phyloP scores from a whole-genome alignment of 2,113 vertebrate genomes.

The Pao palembangensis region DNA sequence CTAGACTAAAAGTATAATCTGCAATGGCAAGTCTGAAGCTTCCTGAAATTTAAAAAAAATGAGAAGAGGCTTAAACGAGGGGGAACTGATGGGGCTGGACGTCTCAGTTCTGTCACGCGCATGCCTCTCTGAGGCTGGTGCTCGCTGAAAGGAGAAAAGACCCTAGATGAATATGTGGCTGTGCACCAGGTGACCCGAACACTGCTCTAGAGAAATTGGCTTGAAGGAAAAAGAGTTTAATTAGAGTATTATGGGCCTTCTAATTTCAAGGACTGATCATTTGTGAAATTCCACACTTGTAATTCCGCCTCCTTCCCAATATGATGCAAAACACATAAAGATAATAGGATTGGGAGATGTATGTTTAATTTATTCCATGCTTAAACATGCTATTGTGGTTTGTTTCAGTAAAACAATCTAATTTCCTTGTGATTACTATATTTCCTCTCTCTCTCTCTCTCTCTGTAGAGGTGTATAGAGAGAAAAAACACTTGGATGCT shows the following conservation, averaged over 20 bases:
- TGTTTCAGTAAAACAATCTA: neutral
- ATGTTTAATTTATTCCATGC: conserved; percentile 18
- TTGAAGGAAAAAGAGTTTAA: conserved; percentile 58
- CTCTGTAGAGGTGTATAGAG: too few relatives aligned
- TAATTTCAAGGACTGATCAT: conserved; percentile 67
- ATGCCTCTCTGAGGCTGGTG: conserved; percentile 1
- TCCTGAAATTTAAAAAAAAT: neutral
- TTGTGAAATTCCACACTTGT: conserved; percentile 67
- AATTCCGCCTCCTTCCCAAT: conserved; percentile 45
- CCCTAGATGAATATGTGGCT: conserved; percentile 40
- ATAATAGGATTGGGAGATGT: conserved; percentile 30
- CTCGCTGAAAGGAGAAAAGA: conserved; percentile 38
- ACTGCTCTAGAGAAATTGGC: conserved; percentile 25
- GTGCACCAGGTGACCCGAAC: conserved; percentile 52
- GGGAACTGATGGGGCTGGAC: too few relatives aligned
- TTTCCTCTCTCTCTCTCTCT: too few relatives aligned
- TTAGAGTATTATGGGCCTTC: conserved; percentile 69
- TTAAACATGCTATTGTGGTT: neutral
- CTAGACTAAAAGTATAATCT: conserved; percentile 33
- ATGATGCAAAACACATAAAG: conserved; percentile 21
- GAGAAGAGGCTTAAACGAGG: conserved; percentile 4
- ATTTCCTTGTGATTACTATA: too few relatives aligned
- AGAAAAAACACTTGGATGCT: too few relatives aligned
- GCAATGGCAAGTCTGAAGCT: conserved; percentile 8
- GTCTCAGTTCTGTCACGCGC: conserved; percentile 26